Evolutionary conservation across 1,140 invertebrate species (phyloP).

Genomic region (Phymorhynchus buccinoides): DNA sequence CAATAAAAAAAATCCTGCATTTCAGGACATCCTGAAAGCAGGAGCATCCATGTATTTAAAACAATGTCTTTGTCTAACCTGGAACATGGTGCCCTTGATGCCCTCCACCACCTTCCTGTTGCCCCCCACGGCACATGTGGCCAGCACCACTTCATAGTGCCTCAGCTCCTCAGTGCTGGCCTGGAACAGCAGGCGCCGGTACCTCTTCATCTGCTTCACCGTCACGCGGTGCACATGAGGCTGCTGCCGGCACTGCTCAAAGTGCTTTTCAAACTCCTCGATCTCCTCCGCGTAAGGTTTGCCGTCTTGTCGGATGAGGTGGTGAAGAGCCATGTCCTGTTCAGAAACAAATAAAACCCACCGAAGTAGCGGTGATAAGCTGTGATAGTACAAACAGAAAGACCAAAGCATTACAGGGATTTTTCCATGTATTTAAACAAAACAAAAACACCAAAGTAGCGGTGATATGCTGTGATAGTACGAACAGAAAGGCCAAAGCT

Average conservation of each 20-base stretch:
- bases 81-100: conserved; percentile 25
- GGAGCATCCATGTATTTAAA: too few species aligned
- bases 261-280: conserved; percentile 48
- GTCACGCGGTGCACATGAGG: conserved; percentile 21
- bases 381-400: too few species aligned
- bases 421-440: too few species aligned
- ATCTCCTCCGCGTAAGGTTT: conserved; percentile 58
- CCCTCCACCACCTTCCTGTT: conserved; percentile 42
- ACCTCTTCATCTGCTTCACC: conserved; percentile 41
- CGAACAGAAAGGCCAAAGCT: too few species aligned
- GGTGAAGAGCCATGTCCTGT: conserved; percentile 53
- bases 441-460: too few species aligned
- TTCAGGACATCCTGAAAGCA: too few species aligned
- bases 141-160: conserved; percentile 55
- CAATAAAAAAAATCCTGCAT: too few species aligned
- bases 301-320: conserved; percentile 53
- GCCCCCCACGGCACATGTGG: conserved; percentile 54
- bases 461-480: too few species aligned
- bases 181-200: conserved; percentile 45
- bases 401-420: too few species aligned
- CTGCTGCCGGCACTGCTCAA: conserved; percentile 17
- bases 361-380: too few species aligned
- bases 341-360: background rate
- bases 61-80: too few species aligned
- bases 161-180: conserved; percentile 49